A percentile compares a stretch with the other conserved stretches of the same genome.
These are phyloP conservation scores for Pangasianodon hypophthalmus DNA, from an alignment of 2,113 vertebrate genomes.

Conservation along the genomic window DNA sequence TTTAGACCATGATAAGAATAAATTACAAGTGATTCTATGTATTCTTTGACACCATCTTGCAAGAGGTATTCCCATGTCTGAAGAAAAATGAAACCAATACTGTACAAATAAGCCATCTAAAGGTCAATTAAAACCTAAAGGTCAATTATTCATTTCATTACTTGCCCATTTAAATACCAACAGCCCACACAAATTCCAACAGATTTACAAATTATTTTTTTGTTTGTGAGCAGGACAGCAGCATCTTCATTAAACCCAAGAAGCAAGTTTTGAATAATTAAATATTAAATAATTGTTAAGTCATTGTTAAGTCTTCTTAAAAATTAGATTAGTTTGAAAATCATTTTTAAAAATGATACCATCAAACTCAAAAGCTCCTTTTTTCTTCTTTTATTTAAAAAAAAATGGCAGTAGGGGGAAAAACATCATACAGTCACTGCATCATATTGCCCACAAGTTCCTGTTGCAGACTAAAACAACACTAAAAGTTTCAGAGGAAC, in stretches of 20 bases:
- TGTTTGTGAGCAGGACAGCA: neutral
- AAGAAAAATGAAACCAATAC: neutral
- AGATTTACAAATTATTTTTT: neutral
- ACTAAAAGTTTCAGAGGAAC: constrained; percentile 17
- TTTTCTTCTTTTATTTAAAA: neutral
- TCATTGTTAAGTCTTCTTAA: neutral
- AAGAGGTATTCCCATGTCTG: neutral
- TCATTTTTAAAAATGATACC: neutral
- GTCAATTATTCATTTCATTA: neutral
- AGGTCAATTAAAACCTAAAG: no score
- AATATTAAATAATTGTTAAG: no score
- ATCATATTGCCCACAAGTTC: constrained; percentile 30
- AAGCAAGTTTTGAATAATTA: neutral
- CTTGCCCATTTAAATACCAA: neutral
- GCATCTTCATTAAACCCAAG: neutral
- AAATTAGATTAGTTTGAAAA: neutral
- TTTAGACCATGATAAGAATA: neutral
- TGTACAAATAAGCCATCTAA: neutral
- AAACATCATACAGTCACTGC: constrained; percentile 34
- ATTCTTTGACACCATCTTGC: neutral
- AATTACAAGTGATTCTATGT: neutral
- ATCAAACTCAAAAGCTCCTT: neutral
- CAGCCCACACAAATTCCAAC: neutral
- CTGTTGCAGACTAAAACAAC: constrained; percentile 34
- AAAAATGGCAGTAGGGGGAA: constrained; percentile 42